A percentile compares a stretch with the other conserved stretches of the same genome.
These are phyloP conservation scores for Lithobates pipiens DNA, from an alignment of 2,797 vertebrate genomes.

Conservation along the genomic window DNA sequence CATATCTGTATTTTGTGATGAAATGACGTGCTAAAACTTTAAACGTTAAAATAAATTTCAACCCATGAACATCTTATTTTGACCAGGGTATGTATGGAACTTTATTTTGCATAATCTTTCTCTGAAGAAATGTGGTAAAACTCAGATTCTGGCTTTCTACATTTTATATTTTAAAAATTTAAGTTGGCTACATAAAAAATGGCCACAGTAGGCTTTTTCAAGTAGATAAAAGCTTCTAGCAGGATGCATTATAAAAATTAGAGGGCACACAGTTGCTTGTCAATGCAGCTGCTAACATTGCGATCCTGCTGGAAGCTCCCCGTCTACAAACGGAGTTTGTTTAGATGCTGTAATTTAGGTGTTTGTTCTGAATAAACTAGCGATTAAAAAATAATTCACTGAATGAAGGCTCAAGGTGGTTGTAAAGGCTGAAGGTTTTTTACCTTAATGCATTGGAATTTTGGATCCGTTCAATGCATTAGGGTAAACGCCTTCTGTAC, in stretches of 20 bases:
- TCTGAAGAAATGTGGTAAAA: background rate
- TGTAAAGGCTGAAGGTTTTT: too few relatives aligned
- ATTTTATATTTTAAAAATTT: constrained; percentile 12
- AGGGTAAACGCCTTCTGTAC: too few relatives aligned
- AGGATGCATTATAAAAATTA: constrained; percentile 24
- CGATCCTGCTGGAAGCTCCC: constrained; percentile 6
- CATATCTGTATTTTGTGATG: background rate
- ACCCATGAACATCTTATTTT: background rate
- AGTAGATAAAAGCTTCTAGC: constrained; percentile 36
- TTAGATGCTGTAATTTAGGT: background rate
- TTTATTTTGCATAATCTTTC: background rate
- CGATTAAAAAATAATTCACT: too few relatives aligned
- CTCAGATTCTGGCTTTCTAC: constrained; percentile 14
- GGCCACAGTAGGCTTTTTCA: constrained; percentile 33
- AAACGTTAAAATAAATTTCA: background rate
- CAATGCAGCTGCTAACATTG: constrained; percentile 26
- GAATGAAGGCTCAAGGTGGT: too few relatives aligned
- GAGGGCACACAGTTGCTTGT: constrained; percentile 38
- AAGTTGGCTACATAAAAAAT: constrained; percentile 34
- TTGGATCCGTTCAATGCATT: too few relatives aligned
- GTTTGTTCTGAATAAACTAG: background rate
- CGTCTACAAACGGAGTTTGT: background rate
- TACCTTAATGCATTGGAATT: too few relatives aligned
- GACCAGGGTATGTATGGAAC: background rate
- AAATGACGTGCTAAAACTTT: background rate